A percentile compares a stretch with the other conserved stretches of the same genome.
Conservation (phyloP, 53 echinoderm and acorn worm species). For the Mesocentrotus franciscanus region DNA sequence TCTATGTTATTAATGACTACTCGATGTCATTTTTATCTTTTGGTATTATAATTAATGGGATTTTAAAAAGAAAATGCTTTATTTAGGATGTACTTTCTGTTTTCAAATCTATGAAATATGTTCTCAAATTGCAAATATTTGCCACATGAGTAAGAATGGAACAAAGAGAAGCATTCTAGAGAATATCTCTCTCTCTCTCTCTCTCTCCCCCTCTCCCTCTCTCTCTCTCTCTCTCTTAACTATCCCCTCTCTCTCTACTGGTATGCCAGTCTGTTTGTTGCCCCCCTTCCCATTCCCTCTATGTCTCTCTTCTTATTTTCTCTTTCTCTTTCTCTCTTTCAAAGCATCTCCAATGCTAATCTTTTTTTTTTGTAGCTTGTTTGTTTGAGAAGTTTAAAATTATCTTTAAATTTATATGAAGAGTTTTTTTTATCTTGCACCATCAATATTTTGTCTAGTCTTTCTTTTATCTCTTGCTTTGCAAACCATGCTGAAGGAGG, state of each 20-base stretch:
- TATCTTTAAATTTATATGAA: too few relatives aligned
- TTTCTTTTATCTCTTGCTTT: neutral
- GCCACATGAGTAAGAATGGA: neutral
- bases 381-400: neutral
- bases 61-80: constrained; percentile 8
- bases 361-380: neutral
- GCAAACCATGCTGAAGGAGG: neutral
- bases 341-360: neutral
- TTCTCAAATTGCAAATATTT: neutral
- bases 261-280: too few relatives aligned
- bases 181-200: neutral
- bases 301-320: neutral
- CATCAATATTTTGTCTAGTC: neutral
- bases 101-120: neutral
- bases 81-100: neutral
- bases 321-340: neutral
- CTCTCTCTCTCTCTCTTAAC: neutral
- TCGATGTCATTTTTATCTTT: neutral
- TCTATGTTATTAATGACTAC: constrained; percentile 20
- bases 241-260: too few relatives aligned
- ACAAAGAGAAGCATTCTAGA: neutral
- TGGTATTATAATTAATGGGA: neutral
- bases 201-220: neutral
- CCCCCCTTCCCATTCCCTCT: too few relatives aligned
- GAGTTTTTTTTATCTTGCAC: too few relatives aligned